Percentiles rank a stretch among this genome's conserved stretches.
Conservation (phyloP, 1,140 invertebrate genomes). For the Paramacrobiotus metropolitanus region DNA sequence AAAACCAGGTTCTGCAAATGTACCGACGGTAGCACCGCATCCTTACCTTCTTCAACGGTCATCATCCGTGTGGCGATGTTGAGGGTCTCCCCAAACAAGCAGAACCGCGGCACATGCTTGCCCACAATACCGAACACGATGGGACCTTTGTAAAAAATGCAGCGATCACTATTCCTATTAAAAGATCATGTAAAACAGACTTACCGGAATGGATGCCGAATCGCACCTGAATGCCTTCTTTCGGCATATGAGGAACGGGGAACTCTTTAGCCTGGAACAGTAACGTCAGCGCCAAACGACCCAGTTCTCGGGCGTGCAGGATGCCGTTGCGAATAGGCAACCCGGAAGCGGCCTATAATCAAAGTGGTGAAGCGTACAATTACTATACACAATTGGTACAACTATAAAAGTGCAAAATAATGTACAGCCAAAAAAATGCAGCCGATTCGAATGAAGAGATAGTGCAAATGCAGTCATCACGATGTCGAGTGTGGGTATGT, state of each 20-base stretch:
- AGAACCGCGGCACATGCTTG: conserved; percentile 23
- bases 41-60: conserved; percentile 12
- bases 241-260: conserved; percentile 61
- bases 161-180: background rate
- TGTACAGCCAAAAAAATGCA: too few species aligned
- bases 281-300: conserved; percentile 62
- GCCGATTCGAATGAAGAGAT: too few species aligned
- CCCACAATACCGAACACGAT: conserved; percentile 14
- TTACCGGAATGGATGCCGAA: conserved; percentile 82
- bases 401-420: too few species aligned
- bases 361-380: too few species aligned
- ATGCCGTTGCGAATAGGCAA: conserved; percentile 32
- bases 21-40: background rate
- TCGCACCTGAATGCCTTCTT: conserved; percentile 61
- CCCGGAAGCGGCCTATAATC: conserved; percentile 31
- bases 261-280: conserved; percentile 63
- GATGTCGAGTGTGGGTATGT: too few species aligned
- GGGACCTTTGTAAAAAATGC: conserved; percentile 14
- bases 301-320: conserved; percentile 33
- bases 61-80: conserved; percentile 49
- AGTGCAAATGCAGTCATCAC: too few species aligned
- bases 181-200: background rate
- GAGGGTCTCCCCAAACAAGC: conserved; percentile 21
- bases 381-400: too few species aligned
- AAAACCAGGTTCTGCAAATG: background rate